Base-by-base conservation (phyloP, 2,888 invertebrate genomes). In the Trissonchulus latispiculum region DNA sequence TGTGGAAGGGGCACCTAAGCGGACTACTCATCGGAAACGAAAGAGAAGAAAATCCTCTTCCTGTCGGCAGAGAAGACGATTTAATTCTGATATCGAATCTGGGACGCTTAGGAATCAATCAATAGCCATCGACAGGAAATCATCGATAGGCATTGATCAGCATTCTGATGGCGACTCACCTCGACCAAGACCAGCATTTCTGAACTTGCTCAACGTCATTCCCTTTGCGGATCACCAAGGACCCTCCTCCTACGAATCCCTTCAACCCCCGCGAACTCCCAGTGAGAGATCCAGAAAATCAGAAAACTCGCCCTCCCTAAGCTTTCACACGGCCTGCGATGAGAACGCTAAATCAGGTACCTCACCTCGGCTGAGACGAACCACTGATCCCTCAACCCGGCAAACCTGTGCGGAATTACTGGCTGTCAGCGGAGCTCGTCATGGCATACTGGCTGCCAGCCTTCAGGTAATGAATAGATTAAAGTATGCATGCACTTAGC, bases 251-350 rank as follows among this genome's bases (percentile, higher is more conserved):
- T n/a, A 18, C 3, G 31, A 31, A 28, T 3, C 64, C 64, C 3
- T 3, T 1, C n/a, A 32, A 59, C 31, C 61, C 2, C 35, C n/a
- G 37, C 15, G 70, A 2, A 8, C 70, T 28, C 37, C 15, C 15
- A 2, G n/a, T 2, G 23, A 70, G n/a, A 28, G 3, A 15, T 70
- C 70, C 37, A 2, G 70, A 37, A 28, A 36, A 28, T 70, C 70
- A 23, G 48, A 23, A 23, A 23, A 48, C 48, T 48, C 48, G 23
- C 8, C 48, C 8, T 70, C 70, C 37, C 3, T 37, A 3, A 70
- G 70, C 29, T 70, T 33, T 37, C 31, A 70, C 48, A 70, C 70
- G n/a, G 70, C 70, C 3, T 2, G 3, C 48, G 70, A 70, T 15
- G 70, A 70, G n/a, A n/a, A n/a, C n/a, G n/a, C n/a, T n/a, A n/a